Evolutionary conservation across 2,888 invertebrate species (phyloP).

Genomic region (Gymnoscelis rufifasciata): DNA sequence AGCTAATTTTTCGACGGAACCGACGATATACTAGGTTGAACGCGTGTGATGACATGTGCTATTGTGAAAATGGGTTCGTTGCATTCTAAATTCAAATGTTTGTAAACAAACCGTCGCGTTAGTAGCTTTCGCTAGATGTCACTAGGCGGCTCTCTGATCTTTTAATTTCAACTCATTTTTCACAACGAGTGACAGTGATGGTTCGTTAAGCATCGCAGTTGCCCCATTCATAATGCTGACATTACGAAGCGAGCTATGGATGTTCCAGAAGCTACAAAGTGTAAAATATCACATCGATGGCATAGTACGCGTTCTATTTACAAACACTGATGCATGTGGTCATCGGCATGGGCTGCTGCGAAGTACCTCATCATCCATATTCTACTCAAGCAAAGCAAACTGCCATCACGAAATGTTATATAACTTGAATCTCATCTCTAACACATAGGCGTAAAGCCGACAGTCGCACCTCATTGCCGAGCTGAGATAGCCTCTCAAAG

Average conservation of each 20-base stretch:
- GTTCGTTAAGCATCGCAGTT: constrained; percentile 39
- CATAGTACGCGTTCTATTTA: constrained; percentile 72
- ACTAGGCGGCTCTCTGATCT: constrained; percentile 54
- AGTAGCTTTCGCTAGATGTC: constrained; percentile 54
- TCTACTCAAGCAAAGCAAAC: constrained; percentile 58
- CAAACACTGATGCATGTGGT: constrained; percentile 79
- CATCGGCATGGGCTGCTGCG: constrained; percentile 75
- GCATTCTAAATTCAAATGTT: constrained; percentile 43
- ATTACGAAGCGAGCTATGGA: constrained; percentile 44
- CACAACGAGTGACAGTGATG: constrained; percentile 28
- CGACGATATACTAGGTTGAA: constrained; percentile 32
- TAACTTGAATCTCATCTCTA: constrained; percentile 21
- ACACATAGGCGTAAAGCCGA: constrained; percentile 40
- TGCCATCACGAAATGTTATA: constrained; percentile 26
- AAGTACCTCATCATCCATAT: constrained; percentile 66
- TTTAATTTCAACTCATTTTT: constrained; percentile 31
- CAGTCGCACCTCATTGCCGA: constrained; percentile 35
- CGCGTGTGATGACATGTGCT: constrained; percentile 29
- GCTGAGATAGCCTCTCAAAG: constrained; percentile 56
- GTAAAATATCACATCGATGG: constrained; percentile 50
- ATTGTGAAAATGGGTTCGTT: constrained; percentile 23
- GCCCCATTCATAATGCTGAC: constrained; percentile 31
- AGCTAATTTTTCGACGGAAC: constrained; percentile 64
- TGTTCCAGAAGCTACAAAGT: constrained; percentile 38
- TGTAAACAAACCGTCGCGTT: constrained; percentile 66